Evolutionary conservation across 2,888 invertebrate species (phyloP).

Genomic region (Timema podura): DNA sequence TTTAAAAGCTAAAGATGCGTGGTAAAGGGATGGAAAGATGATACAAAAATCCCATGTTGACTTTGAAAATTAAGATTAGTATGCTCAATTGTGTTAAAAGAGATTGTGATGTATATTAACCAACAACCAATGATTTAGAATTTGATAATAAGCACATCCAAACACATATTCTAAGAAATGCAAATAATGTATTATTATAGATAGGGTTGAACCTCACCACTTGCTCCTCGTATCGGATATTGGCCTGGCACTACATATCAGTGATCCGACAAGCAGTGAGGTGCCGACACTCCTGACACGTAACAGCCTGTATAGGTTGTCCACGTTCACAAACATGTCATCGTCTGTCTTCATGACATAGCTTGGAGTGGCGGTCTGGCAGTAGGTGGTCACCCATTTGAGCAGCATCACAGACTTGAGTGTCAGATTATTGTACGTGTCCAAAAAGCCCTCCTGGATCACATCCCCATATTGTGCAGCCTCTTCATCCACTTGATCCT

Average conservation of each 20-base stretch:
- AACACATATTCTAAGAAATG: too few species aligned
- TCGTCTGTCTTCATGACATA: slow-evolving; percentile 83
- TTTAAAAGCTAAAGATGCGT: too few species aligned
- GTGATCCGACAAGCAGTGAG: slow-evolving; percentile 63
- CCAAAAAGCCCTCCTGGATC: slow-evolving; percentile 77
- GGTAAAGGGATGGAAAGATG: too few species aligned
- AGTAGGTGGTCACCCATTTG: slow-evolving; percentile 72
- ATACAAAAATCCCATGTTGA: too few species aligned
- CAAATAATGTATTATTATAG: too few species aligned
- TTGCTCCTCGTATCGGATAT: slow-evolving; percentile 67
- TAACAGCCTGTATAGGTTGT: slow-evolving; percentile 53
- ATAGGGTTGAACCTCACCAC: slow-evolving; percentile 53
- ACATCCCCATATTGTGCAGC: slow-evolving; percentile 66
- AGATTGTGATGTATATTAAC: too few species aligned
- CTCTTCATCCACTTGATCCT: slow-evolving; percentile 63
- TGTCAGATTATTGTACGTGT: slow-evolving; percentile 83
- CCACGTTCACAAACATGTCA: slow-evolving; percentile 79
- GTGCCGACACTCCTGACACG: slow-evolving; percentile 39
- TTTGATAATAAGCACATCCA: background rate
- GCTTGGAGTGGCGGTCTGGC: slow-evolving; percentile 49
- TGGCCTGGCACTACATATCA: slow-evolving; percentile 75
- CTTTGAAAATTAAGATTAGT: too few species aligned
- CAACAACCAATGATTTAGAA: background rate
- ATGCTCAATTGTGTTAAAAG: too few species aligned
- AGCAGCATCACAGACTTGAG: slow-evolving; percentile 80